phyloP scores from a whole-genome alignment of 2,113 vertebrate species.

The Polyodon spathula region DNA sequence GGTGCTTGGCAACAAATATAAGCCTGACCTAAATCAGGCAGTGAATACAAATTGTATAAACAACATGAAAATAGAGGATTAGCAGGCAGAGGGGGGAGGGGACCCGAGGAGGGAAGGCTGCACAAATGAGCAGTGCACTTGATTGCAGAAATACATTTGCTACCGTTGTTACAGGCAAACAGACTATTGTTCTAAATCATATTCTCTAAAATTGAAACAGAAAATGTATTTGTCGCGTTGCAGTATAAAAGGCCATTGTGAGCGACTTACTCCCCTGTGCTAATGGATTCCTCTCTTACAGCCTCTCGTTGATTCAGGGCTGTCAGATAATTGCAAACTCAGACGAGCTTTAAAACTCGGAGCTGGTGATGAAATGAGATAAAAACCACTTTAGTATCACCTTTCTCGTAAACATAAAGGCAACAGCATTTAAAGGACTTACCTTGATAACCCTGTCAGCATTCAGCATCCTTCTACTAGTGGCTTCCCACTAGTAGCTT shows the following conservation, averaged over 20 bases:
- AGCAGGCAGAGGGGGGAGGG: not conserved
- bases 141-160: not conserved
- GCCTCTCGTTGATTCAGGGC: conserved; percentile 41
- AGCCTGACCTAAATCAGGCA: not conserved
- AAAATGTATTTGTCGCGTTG: conserved; percentile 12
- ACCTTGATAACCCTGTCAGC: conserved; percentile 22
- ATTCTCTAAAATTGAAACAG: conserved; percentile 18
- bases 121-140: not conserved
- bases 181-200: conserved; percentile 24
- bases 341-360: conserved; percentile 24
- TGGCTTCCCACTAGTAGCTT: too few species aligned
- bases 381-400: conserved; percentile 23
- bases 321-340: conserved; percentile 26
- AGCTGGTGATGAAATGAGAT: conserved; percentile 30
- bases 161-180: not conserved
- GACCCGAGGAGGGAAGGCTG: not conserved
- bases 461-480: too few species aligned
- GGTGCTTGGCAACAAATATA: conserved; percentile 16
- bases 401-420: too few species aligned
- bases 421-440: too few species aligned
- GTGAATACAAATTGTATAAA: not conserved
- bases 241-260: conserved; percentile 20
- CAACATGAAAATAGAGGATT: not conserved
- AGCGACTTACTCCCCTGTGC: conserved; percentile 32
- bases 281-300: conserved; percentile 26